Base-by-base conservation (phyloP, 2,113 vertebrate genomes). In the Apus apus region DNA sequence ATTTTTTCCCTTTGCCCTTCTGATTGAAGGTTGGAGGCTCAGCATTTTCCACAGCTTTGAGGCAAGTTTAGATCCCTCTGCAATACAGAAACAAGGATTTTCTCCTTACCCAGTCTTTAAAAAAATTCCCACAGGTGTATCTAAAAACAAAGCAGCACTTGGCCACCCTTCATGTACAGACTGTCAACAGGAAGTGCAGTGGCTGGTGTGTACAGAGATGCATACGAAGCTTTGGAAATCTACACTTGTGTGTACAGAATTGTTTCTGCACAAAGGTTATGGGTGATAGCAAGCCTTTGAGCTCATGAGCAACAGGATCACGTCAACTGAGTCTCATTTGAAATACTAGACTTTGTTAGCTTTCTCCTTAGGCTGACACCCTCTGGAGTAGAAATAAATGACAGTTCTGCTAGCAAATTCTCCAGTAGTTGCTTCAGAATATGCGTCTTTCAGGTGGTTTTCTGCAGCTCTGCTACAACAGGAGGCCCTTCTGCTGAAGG, bases 241-340 rank as follows among this genome's bases (percentile, higher is more conserved):
- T 11, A 34, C 23, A 1, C 36, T 32, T 48, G 4, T n/a, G 15
- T 38, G 27, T 53, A 45, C 51, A 54, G 36, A 40, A 56, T n/a
- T 45, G 21, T 83, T 62, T 48, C 36, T 70, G 21, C n/a, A 58
- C 30, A 50, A 27, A 70, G 56, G 5, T 56, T 43, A 3, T 27
- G 46, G 8, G 36, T 80, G 43, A 68, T 36, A 58, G 45, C 70
- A 81, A 53, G 40, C 38, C 17, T 61, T 34, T 67, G 48, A 71
- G 86, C 58, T 89, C 18, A 18, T 58, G 43, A 78, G 51, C 29
- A 65, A 38, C n/a, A 71, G 19, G 91, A 36, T 50, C 51, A 45
- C 0, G 0, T 64, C 38, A 85, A 12, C 29, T 1, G 3, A 67
- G 20, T 30, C 46, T 46, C 1, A 2, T 74, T 60, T 74, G 38